phyloP scores from a whole-genome alignment of 2,888 invertebrate species.

The Cosmopolites sordidus region DNA sequence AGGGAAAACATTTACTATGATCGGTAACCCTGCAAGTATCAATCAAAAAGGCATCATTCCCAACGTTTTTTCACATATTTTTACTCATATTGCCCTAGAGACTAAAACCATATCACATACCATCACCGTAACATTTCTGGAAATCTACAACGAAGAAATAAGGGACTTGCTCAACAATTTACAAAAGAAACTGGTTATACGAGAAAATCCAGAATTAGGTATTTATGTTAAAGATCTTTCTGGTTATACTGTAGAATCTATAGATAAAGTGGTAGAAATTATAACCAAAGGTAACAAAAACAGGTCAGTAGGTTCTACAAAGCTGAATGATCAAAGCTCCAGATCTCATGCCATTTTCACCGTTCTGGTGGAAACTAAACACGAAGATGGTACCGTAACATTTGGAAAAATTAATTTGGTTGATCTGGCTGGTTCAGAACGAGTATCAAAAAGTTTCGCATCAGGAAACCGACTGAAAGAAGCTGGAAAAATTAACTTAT shows the following conservation, averaged over 20 bases:
- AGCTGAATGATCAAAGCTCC: conserved; percentile 92
- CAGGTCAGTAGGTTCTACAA: conserved; percentile 71
- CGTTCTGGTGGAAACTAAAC: conserved; percentile 92
- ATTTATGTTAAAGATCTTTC: conserved; percentile 95
- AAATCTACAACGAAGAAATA: conserved; percentile 97
- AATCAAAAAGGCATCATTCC: conserved; percentile 92
- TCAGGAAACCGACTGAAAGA: conserved; percentile 85
- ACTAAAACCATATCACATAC: conserved; percentile 74
- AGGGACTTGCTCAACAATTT: conserved; percentile 70
- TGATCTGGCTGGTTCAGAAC: conserved; percentile 92
- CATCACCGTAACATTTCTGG: conserved; percentile 92
- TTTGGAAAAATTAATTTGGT: conserved; percentile 94
- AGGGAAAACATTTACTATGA: conserved; percentile 97
- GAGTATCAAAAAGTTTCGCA: conserved; percentile 94
- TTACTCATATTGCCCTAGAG: conserved; percentile 90
- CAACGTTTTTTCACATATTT: conserved; percentile 96
- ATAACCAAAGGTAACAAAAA: conserved; percentile 94
- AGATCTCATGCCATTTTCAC: conserved; percentile 96
- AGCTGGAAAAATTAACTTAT: conserved; percentile 94
- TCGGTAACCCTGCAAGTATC: conserved; percentile 77
- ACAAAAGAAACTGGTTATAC: conserved; percentile 74
- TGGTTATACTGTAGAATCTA: conserved; percentile 91
- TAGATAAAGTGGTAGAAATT: conserved; percentile 89
- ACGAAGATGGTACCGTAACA: conserved; percentile 71
- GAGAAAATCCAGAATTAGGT: conserved; percentile 90